Evolutionary conservation across 35 echinoderm and acorn worm genomes (phyloP).

Genomic region (Apostichopus japonicus): DNA sequence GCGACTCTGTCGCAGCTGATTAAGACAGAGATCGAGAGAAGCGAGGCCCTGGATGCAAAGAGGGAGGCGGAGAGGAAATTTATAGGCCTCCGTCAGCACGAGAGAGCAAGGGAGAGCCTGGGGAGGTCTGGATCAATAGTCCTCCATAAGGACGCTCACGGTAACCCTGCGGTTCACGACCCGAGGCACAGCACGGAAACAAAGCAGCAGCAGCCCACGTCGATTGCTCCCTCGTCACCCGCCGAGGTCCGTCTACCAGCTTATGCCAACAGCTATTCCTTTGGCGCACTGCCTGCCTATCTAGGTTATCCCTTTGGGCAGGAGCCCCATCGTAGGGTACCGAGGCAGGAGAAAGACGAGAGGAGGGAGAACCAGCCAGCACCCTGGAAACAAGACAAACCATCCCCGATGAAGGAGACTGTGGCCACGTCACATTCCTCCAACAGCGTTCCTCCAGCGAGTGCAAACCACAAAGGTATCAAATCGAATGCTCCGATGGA

Average conservation of each 20-base stretch:
- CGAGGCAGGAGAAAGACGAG: background rate
- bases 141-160: background rate
- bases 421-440: background rate
- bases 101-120: background rate
- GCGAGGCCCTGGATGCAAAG: conserved; percentile 44
- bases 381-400: background rate
- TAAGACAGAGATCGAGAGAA: conserved; percentile 34
- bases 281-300: background rate
- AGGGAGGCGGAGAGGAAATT: conserved; percentile 25
- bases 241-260: background rate
- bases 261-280: background rate
- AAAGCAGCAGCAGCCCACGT: background rate
- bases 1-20: conserved; percentile 36
- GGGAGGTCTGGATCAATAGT: background rate
- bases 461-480: background rate
- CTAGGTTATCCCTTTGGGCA: conserved; percentile 7
- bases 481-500: background rate
- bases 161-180: background rate
- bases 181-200: background rate
- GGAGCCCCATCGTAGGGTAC: background rate
- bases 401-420: background rate
- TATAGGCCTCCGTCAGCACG: background rate
- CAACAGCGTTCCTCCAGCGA: background rate
- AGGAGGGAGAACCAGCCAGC: background rate
- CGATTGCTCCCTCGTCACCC: background rate